phyloP scores from a whole-genome alignment of 1,140 invertebrate genomes.

The Pseudachorutes palmiensis region DNA sequence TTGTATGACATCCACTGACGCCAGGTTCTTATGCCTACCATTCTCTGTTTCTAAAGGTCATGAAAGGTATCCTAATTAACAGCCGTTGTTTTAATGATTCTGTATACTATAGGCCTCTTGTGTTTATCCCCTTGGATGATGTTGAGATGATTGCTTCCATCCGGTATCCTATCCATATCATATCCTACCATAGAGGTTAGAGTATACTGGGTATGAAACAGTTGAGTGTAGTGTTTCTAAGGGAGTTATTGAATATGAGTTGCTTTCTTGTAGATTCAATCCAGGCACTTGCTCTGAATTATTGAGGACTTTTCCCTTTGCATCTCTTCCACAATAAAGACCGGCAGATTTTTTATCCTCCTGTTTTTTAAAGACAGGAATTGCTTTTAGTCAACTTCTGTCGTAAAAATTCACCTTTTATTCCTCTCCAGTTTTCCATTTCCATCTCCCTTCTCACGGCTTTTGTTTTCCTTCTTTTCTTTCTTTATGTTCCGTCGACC shows the following conservation, averaged over 20 bases:
- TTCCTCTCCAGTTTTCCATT: conserved; percentile 34
- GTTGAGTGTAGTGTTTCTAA: too few species aligned
- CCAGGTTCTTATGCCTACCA: too few species aligned
- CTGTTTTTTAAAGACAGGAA: conserved; percentile 23
- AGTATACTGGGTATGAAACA: too few species aligned
- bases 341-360: conserved; percentile 24
- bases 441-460: conserved; percentile 29
- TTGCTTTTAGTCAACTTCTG: conserved; percentile 39
- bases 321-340: conserved; percentile 27
- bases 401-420: conserved; percentile 40
- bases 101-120: too few species aligned
- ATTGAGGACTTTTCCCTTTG: conserved; percentile 9
- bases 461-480: conserved; percentile 31
- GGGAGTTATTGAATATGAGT: conserved; percentile 3
- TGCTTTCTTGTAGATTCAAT: conserved; percentile 3
- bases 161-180: too few species aligned
- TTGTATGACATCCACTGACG: too few species aligned
- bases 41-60: too few species aligned
- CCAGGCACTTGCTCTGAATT: conserved; percentile 7
- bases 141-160: too few species aligned
- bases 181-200: too few species aligned
- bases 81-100: too few species aligned
- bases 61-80: too few species aligned
- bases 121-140: too few species aligned
- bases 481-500: conserved; percentile 21